Percentiles rank a stretch among this genome's conserved stretches.
phyloP scores from a whole-genome alignment of 2,113 vertebrate species.

The Lethenteron reissneri region DNA sequence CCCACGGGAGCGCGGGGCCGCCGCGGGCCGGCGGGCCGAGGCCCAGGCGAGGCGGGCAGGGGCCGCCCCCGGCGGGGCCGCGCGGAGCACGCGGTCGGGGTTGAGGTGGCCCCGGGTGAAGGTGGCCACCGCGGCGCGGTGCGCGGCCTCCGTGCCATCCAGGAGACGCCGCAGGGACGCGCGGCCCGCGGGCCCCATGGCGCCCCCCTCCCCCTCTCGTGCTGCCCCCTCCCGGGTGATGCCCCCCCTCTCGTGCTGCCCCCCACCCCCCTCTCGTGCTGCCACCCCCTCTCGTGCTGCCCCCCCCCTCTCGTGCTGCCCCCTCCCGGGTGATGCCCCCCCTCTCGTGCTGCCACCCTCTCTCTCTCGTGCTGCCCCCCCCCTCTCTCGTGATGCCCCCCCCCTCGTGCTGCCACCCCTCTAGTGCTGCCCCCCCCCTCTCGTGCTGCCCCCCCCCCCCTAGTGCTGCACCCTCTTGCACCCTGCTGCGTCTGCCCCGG shows the following conservation, averaged over 20 bases:
- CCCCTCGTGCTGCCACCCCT: background rate
- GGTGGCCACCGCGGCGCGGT: too few relatives aligned
- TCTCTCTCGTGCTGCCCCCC: slow-evolving; percentile 9
- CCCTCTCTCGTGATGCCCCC: background rate
- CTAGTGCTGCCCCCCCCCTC: slow-evolving; percentile 11
- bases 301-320: too few relatives aligned
- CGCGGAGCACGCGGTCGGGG: too few relatives aligned
- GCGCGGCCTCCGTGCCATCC: too few relatives aligned
- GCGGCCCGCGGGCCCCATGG: too few relatives aligned
- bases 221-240: background rate
- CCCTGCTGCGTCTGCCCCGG: background rate
- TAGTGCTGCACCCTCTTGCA: background rate
- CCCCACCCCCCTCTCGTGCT: slow-evolving; percentile 8
- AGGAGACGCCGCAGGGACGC: too few relatives aligned
- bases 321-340: background rate
- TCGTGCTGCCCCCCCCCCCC: slow-evolving; percentile 11
- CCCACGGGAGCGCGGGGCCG: too few relatives aligned
- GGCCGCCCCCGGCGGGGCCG: too few relatives aligned
- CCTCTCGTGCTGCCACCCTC: slow-evolving; percentile 11
- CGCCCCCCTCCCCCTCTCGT: too few relatives aligned
- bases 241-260: background rate
- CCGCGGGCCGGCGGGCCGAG: too few relatives aligned
- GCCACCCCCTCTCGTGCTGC: background rate
- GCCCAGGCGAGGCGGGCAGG: too few relatives aligned
- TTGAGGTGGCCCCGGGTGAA: too few relatives aligned